Evolutionary conservation across 1,140 invertebrate genomes (phyloP).

Genomic region (Caenorhabditis remanei): DNA sequence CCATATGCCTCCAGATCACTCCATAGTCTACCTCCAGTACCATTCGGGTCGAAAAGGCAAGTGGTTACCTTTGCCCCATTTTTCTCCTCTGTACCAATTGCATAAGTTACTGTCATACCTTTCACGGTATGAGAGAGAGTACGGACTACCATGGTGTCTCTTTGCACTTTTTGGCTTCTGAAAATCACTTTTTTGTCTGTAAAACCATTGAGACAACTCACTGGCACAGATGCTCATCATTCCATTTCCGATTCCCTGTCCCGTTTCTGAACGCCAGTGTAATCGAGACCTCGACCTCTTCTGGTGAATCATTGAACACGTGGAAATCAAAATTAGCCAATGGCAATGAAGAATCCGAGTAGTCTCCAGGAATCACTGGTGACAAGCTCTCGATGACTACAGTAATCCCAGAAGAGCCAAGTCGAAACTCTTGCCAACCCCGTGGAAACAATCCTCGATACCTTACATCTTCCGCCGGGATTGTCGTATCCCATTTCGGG

Average conservation of each 20-base stretch:
- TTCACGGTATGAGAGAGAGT: slow-evolving; percentile 84
- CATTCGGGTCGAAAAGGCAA: slow-evolving; percentile 46
- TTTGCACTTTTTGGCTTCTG: slow-evolving; percentile 20
- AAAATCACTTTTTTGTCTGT: slow-evolving; percentile 79
- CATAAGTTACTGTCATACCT: slow-evolving; percentile 84
- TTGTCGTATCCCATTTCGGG: slow-evolving; percentile 77
- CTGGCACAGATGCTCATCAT: slow-evolving; percentile 77
- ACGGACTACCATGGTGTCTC: slow-evolving; percentile 65
- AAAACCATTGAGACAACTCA: slow-evolving; percentile 80
- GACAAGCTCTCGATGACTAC: slow-evolving; percentile 88
- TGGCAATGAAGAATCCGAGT: slow-evolving; percentile 88
- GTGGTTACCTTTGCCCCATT: slow-evolving; percentile 23
- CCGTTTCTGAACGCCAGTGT: slow-evolving; percentile 92
- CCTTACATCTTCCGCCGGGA: slow-evolving; percentile 46
- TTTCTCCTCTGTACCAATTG: slow-evolving; percentile 79
- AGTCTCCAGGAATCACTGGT: slow-evolving; percentile 90
- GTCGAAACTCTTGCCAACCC: slow-evolving; percentile 56
- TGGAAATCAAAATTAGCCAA: slow-evolving; percentile 89
- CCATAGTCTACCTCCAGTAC: slow-evolving; percentile 11
- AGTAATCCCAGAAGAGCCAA: slow-evolving; percentile 6
- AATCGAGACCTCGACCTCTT: slow-evolving; percentile 85
- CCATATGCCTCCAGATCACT: slow-evolving; percentile 49
- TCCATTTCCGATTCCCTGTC: slow-evolving; percentile 81
- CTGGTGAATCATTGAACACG: slow-evolving; percentile 84
- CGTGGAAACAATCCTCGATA: slow-evolving; percentile 62